Conservation (phyloP, 1,140 invertebrate species). For the Vollenhovia emeryi region DNA sequence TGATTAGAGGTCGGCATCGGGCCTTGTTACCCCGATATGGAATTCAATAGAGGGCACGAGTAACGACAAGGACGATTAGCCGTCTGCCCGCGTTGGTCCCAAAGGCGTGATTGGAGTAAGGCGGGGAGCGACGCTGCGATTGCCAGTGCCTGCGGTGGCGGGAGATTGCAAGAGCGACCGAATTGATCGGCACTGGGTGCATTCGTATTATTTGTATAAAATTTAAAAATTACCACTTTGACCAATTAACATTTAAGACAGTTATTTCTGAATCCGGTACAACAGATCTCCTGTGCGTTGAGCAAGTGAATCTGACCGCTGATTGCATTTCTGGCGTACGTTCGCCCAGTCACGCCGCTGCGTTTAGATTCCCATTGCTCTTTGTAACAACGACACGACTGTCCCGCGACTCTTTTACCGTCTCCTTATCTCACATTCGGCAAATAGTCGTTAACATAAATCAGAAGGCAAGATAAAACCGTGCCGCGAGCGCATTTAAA, state of each 20-base stretch:
- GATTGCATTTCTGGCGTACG: not conserved
- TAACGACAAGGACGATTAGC: slow-evolving; percentile 64
- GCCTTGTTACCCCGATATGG: slow-evolving; percentile 69
- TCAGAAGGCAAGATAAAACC: slow-evolving; percentile 51
- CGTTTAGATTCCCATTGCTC: not conserved
- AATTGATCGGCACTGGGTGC: not conserved
- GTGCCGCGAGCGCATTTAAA: slow-evolving; percentile 32
- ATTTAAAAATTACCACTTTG: not conserved
- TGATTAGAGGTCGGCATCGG: slow-evolving; percentile 69
- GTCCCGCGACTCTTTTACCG: slow-evolving; percentile 37
- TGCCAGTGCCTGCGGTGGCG: too few relatives aligned
- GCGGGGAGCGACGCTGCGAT: not conserved
- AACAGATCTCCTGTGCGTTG: not conserved
- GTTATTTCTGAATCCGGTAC: not conserved
- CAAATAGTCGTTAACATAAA: slow-evolving; percentile 61
- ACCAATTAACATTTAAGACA: not conserved
- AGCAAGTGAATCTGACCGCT: not conserved
- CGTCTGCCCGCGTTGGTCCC: not conserved
- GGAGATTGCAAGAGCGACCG: not conserved
- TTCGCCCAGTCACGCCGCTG: not conserved
- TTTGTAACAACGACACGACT: slow-evolving; percentile 41
- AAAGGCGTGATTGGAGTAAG: slow-evolving; percentile 21
- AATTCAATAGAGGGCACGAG: slow-evolving; percentile 67
- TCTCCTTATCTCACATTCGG: slow-evolving; percentile 54
- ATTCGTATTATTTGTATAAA: not conserved